Conservation (phyloP, 2,888 invertebrate species). For the Mythimna impura region DNA sequence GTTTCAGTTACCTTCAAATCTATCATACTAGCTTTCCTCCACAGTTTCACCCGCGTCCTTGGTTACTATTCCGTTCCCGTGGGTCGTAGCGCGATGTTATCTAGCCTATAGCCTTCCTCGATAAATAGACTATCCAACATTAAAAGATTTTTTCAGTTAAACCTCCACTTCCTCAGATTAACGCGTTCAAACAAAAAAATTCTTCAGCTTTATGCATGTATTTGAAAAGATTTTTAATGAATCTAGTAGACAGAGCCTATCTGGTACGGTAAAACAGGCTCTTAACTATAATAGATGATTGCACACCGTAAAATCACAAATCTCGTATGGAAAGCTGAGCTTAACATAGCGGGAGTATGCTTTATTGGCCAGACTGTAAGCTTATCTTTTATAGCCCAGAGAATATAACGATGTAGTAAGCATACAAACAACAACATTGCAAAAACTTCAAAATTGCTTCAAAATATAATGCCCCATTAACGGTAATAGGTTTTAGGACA, state of each 20-base stretch:
- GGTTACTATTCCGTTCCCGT: no score
- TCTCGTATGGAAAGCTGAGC: conserved; percentile 56
- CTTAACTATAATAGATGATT: conserved; percentile 15
- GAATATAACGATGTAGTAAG: conserved; percentile 27
- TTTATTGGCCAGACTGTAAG: conserved; percentile 60
- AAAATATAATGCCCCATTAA: conserved; percentile 39
- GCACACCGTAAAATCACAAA: conserved; percentile 61
- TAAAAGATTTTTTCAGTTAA: no score
- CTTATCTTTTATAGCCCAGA: conserved; percentile 57
- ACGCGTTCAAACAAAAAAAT: no score
- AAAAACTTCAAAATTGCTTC: conserved; percentile 17
- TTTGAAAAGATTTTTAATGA: background rate
- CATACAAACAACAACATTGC: conserved; percentile 31
- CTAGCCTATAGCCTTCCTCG: no score
- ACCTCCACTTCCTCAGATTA: no score
- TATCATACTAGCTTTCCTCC: no score
- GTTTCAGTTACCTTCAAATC: no score
- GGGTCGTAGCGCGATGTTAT: no score
- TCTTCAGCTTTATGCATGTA: no score
- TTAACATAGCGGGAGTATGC: conserved; percentile 55
- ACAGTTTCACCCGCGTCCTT: no score
- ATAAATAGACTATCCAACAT: no score
- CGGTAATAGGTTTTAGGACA: conserved; percentile 32
- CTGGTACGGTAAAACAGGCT: conserved; percentile 3
- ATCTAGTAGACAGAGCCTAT: background rate